Conservation (phyloP, 1,140 invertebrate genomes). For the Apis cerana region DNA sequence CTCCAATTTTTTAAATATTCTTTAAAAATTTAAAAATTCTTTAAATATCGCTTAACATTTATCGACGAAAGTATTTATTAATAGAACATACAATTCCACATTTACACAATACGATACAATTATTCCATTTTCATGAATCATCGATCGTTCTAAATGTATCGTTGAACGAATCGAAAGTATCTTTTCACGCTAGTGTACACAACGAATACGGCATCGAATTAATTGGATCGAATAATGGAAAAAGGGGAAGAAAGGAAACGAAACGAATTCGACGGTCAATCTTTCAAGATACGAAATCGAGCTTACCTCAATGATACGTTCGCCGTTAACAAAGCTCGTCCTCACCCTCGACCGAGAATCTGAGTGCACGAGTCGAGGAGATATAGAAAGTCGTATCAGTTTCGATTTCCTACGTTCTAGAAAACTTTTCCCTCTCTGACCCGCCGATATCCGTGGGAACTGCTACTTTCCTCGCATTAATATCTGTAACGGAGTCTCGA, state of each 20-base stretch:
- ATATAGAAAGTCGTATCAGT: conserved; percentile 60
- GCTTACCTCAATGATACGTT: background rate
- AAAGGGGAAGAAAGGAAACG: background rate
- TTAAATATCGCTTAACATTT: no score
- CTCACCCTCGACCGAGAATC: background rate
- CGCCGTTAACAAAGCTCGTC: conserved; percentile 48
- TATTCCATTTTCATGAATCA: no score
- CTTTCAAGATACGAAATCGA: background rate
- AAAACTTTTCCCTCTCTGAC: conserved; percentile 44
- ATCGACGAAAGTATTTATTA: no score
- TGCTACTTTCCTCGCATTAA: conserved; percentile 46
- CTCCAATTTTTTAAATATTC: no score
- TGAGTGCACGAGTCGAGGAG: conserved; percentile 5
- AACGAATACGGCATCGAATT: background rate
- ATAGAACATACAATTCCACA: no score
- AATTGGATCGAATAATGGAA: background rate
- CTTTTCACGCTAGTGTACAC: no score
- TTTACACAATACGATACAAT: no score
- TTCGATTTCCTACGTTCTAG: conserved; percentile 48
- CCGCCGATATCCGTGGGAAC: conserved; percentile 22
- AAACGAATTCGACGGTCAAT: background rate
- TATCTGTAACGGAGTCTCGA: conserved; percentile 47
- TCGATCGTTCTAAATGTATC: no score
- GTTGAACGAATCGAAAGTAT: no score
- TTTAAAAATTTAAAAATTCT: no score